Percentiles rank a stretch among this genome's conserved stretches.
Evolutionary conservation across 2,888 invertebrate species (phyloP).

Genomic region (Eulithis prunata): DNA sequence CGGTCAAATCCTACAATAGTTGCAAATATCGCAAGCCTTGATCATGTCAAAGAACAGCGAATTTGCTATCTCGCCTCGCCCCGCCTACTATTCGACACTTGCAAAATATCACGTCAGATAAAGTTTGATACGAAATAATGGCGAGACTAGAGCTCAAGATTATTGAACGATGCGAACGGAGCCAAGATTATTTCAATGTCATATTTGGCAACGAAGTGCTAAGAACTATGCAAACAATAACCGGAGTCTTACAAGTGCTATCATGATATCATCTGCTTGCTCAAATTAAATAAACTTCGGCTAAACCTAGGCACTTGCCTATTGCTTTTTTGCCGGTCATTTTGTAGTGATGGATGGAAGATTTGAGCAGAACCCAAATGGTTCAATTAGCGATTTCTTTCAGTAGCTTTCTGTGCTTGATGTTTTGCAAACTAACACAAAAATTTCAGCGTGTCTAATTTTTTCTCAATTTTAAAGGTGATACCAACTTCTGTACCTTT

Average conservation of each 20-base stretch:
- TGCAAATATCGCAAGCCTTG: no score
- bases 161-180: slow-evolving; percentile 17
- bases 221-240: slow-evolving; percentile 16
- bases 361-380: neutral
- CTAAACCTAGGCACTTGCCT: neutral
- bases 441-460: no score
- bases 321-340: neutral
- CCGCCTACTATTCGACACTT: no score
- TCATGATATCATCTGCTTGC: slow-evolving; percentile 29
- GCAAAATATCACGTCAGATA: no score
- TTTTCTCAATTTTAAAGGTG: no score
- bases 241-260: slow-evolving; percentile 11
- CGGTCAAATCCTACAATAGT: no score
- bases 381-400: no score
- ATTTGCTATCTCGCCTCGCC: no score
- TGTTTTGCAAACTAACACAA: no score
- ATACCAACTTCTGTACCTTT: no score
- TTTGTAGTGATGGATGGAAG: neutral
- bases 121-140: slow-evolving; percentile 2
- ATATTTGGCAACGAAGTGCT: slow-evolving; percentile 27
- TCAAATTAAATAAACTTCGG: slow-evolving; percentile 9
- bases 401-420: no score
- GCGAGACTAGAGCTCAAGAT: slow-evolving; percentile 7
- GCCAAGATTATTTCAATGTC: slow-evolving; percentile 32
- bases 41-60: no score